Evolutionary conservation across 1,140 invertebrate species (phyloP).

Genomic region (Papilio machaon): DNA sequence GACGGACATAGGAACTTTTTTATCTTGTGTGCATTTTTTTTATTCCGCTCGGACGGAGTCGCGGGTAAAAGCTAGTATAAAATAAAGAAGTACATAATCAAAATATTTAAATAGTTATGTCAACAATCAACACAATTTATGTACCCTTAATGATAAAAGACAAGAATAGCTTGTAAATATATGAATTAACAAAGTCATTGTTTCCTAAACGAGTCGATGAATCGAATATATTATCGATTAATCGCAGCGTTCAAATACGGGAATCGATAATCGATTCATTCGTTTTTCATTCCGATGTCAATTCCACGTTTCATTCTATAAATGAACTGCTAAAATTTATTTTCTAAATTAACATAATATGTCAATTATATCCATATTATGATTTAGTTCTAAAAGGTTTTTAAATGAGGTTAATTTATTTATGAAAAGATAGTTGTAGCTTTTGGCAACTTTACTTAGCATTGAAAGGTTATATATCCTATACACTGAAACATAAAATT

Average conservation of each 20-base stretch:
- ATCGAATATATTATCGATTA: constrained; percentile 28
- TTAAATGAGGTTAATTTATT: neutral
- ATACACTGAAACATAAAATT: too few relatives aligned
- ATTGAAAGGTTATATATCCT: too few relatives aligned
- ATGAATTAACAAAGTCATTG: neutral
- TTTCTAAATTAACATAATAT: constrained; percentile 24
- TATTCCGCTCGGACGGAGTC: too few relatives aligned
- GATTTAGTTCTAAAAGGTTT: neutral
- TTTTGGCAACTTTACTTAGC: neutral
- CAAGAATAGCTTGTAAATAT: neutral
- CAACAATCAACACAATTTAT: neutral
- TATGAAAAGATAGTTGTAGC: neutral
- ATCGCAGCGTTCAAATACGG: constrained; percentile 14
- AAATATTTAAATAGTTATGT: neutral
- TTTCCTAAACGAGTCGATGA: neutral
- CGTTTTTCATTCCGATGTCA: constrained; percentile 4
- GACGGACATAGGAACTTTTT: too few relatives aligned
- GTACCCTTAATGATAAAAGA: neutral
- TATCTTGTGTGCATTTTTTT: too few relatives aligned
- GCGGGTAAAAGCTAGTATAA: too few relatives aligned
- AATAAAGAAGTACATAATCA: neutral
- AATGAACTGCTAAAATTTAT: constrained; percentile 25
- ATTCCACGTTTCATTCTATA: constrained; percentile 10
- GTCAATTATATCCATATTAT: neutral
- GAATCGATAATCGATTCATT: constrained; percentile 26